Evolutionary conservation across 1,140 invertebrate species (phyloP).

Genomic region (Bombus cullumanus): DNA sequence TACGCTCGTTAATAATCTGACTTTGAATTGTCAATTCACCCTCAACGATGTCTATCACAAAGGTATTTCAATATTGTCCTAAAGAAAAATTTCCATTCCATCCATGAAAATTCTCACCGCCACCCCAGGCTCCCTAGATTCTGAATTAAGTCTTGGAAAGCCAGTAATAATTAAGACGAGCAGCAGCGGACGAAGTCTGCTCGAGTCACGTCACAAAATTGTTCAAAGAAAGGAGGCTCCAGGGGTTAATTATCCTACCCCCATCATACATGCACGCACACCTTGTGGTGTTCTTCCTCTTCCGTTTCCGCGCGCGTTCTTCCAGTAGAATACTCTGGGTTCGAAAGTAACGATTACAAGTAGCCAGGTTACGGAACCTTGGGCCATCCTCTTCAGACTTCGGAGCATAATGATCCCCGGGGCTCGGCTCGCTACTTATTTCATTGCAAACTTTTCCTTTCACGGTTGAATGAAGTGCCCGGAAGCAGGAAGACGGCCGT

Average conservation of each 20-base stretch:
- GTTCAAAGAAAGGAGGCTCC: conserved; percentile 4
- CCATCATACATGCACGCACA: not conserved
- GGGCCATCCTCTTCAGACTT: conserved; percentile 8
- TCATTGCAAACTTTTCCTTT: conserved; percentile 67
- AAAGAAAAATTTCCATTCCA: too few relatives aligned
- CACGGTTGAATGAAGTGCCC: conserved; percentile 61
- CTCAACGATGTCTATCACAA: too few relatives aligned
- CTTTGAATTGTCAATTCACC: too few relatives aligned
- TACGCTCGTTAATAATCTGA: too few relatives aligned
- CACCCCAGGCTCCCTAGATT: too few relatives aligned
- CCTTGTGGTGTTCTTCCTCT: too few relatives aligned
- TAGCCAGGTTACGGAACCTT: conserved; percentile 12
- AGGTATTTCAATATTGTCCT: too few relatives aligned
- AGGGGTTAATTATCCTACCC: conserved; percentile 37
- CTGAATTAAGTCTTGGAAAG: not conserved
- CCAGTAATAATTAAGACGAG: conserved; percentile 26
- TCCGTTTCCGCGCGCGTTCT: not conserved
- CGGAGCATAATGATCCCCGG: conserved; percentile 61
- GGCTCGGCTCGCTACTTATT: conserved; percentile 64
- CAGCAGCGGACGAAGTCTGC: not conserved
- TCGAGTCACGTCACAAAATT: not conserved
- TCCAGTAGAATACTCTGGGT: conserved; percentile 1
- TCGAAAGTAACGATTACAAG: conserved; percentile 41
- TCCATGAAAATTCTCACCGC: not conserved
- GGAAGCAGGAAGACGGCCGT: conserved; percentile 55